Evolutionary conservation across 2,888 invertebrate species (phyloP).

Genomic region (Dasysyrphus albostriatus): DNA sequence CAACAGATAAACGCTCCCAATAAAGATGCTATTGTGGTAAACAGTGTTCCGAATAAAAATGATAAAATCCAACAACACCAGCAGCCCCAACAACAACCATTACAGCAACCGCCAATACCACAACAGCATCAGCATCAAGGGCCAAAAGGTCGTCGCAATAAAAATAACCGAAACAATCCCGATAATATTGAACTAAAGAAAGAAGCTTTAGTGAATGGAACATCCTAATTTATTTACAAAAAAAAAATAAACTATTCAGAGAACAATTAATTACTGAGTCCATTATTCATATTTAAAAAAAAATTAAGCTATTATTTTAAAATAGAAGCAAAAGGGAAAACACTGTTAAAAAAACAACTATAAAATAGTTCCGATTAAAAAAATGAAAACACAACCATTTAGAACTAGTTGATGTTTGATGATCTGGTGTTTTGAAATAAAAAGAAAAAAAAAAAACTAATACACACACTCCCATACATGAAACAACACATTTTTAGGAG

Average conservation of each 20-base stretch:
- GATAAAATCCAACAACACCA: constrained; percentile 77
- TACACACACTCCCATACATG: constrained; percentile 22
- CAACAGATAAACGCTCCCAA: constrained; percentile 78
- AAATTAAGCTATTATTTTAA: constrained; percentile 67
- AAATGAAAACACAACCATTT: constrained; percentile 48
- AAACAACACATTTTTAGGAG: constrained; percentile 54
- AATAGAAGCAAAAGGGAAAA: constrained; percentile 55
- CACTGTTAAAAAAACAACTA: constrained; percentile 46
- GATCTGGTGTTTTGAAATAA: constrained; percentile 47
- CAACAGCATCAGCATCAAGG: constrained; percentile 77
- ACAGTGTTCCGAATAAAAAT: constrained; percentile 77
- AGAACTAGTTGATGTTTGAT: constrained; percentile 58
- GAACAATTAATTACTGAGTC: constrained; percentile 74
- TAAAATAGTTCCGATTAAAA: constrained; percentile 52
- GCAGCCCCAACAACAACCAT: constrained; percentile 74
- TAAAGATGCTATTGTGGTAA: constrained; percentile 78
- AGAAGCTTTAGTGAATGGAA: constrained; percentile 83
- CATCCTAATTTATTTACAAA: constrained; percentile 81
- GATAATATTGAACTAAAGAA: constrained; percentile 82
- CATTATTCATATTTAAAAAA: constrained; percentile 73
- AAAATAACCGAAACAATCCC: constrained; percentile 81
- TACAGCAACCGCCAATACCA: constrained; percentile 73
- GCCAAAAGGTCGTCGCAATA: constrained; percentile 81
- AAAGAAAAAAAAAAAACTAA: constrained; percentile 37
- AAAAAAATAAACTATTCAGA: constrained; percentile 75